Base-by-base conservation (phyloP, 2,113 vertebrate species). In the Silurus glanis region DNA sequence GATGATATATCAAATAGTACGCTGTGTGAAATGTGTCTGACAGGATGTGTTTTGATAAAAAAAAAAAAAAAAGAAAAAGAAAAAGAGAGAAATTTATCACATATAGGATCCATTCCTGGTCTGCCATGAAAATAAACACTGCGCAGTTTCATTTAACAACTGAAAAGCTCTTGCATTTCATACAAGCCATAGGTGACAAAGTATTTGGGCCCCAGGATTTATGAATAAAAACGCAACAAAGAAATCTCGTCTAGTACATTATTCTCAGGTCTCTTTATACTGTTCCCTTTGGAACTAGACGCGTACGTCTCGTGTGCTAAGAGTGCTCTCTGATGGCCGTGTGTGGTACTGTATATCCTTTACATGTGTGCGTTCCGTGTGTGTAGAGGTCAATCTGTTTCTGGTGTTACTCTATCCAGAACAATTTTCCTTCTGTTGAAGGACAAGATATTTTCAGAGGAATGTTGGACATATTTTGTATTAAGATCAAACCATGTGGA, bases 251-350 rank as follows among this genome's bases (percentile, higher is more conserved):
- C 76, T 28, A 59, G 69, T 79, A 23, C 83, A 83, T 76, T 45
- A 72, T 78, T 87, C 71, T 23, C 37, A 85, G n/a, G 47, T n/a
- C 14, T 72, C 59, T 61, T 80, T 47, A 64, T 17, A 21, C 49
- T 37, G 37, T 37, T 19, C 9, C 67, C 45, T 55, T 37, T 8
- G 49, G 66, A 37, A 72, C 51, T 14, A 51, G 69, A 51, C 13
- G 56, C 3, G 14, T 8, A 66, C 23, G 66, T 80, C 72, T 62
- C 49, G 56, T 89, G 90, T 89, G 90, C 82, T 79, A 86, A 90
- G 88, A 90, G 90, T 89, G 90, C 90, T 76, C 90, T 87, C 90
- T 90, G 53, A 85, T 88, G 89, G 84, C 84, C 62, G 49, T 51
- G 45, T 45, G 37, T 61, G 80, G 23, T 17, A 83, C 21, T 88